Evolutionary conservation across 2,888 invertebrate genomes (phyloP).

Genomic region (Tuta absoluta): DNA sequence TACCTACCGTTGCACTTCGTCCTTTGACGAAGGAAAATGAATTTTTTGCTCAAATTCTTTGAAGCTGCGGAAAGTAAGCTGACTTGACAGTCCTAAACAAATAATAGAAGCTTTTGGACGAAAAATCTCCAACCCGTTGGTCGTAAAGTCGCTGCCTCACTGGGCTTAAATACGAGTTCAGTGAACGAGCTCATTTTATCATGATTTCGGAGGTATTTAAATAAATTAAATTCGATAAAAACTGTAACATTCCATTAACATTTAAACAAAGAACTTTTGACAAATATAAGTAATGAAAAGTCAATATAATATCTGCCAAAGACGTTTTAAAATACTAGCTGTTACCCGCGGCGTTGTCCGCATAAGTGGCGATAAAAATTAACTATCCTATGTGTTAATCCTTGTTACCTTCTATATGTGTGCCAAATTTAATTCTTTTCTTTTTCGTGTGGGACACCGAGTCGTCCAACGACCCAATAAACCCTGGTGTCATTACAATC

Average conservation of each 20-base stretch:
- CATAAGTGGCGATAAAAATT: too few species aligned
- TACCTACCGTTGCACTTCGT: background rate
- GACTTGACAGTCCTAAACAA: slow-evolving; percentile 14
- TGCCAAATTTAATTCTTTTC: too few species aligned
- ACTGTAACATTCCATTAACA: background rate
- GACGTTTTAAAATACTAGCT: too few species aligned
- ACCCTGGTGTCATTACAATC: too few species aligned
- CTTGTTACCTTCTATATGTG: too few species aligned
- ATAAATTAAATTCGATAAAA: background rate
- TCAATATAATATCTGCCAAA: too few species aligned
- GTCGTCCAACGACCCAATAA: too few species aligned
- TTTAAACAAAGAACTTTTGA: too few species aligned
- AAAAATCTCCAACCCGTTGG: slow-evolving; percentile 5
- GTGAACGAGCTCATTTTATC: slow-evolving; percentile 2
- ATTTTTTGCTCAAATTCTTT: background rate
- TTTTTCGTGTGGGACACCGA: too few species aligned
- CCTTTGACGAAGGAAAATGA: background rate
- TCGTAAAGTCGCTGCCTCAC: background rate
- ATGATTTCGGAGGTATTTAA: slow-evolving; percentile 1
- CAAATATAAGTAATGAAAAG: too few species aligned
- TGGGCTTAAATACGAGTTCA: slow-evolving; percentile 8
- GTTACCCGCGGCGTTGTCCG: too few species aligned
- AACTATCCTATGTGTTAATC: too few species aligned
- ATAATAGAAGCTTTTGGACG: slow-evolving; percentile 7
- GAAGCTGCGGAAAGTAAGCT: slow-evolving; percentile 11